A percentile compares a stretch with the other conserved stretches of the same genome.
These are phyloP conservation scores for Muntiacus muntjak DNA, from an alignment of 2,113 vertebrate genomes.

Conservation along the genomic window DNA sequence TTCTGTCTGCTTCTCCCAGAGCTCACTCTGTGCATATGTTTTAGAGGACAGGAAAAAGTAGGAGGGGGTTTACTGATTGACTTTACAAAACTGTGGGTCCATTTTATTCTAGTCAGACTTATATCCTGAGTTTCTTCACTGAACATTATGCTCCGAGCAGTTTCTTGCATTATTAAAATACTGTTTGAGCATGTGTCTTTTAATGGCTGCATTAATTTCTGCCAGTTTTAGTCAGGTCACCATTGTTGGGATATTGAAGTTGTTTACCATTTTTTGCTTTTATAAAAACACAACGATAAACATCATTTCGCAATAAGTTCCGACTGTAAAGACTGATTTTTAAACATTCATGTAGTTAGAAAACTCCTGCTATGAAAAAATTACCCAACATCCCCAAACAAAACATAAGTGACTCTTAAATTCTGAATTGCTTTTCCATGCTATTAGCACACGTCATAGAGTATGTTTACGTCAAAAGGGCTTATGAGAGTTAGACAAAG, in stretches of 20 bases:
- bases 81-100: neutral
- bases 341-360: neutral
- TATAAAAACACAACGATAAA: neutral
- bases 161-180: neutral
- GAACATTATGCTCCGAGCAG: neutral
- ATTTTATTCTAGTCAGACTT: neutral
- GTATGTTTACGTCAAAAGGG: neutral
- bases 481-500: neutral
- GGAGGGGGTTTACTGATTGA: neutral
- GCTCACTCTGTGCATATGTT: neutral
- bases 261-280: neutral
- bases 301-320: neutral
- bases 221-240: neutral
- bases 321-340: neutral
- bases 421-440: neutral
- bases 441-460: neutral
- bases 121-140: neutral
- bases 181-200: neutral
- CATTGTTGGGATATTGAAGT: neutral
- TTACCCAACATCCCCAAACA: neutral
- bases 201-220: neutral
- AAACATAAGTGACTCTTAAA: neutral
- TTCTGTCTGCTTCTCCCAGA: no score
- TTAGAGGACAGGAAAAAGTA: neutral
- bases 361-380: neutral